Conservation (phyloP, 2,888 invertebrate species). For the Sinopyrophorus schimmeli region DNA sequence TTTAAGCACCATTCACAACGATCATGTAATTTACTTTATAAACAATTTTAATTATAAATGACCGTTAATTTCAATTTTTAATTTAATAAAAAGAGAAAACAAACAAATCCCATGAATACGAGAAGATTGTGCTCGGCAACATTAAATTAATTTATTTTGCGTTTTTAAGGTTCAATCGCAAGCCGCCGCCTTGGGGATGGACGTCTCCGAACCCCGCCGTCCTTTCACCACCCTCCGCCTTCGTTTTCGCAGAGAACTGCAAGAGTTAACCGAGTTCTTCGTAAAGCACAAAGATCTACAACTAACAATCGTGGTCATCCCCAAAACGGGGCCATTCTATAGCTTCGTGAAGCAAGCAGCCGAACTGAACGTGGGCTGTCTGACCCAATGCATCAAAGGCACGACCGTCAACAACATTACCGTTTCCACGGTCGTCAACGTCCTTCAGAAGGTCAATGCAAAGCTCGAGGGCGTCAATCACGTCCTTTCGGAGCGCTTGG, state of each 20-base stretch:
- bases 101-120: no score
- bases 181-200: constrained; percentile 41
- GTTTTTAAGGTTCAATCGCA: no score
- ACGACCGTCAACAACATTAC: not conserved
- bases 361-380: constrained; percentile 67
- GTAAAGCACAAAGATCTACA: constrained; percentile 46
- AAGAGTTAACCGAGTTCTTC: constrained; percentile 23
- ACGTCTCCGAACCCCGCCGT: constrained; percentile 33
- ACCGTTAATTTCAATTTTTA: no score
- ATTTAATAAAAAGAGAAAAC: no score
- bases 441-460: constrained; percentile 76
- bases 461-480: constrained; percentile 85
- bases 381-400: constrained; percentile 74
- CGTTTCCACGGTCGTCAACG: constrained; percentile 67
- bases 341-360: constrained; percentile 55
- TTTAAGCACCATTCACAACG: no score
- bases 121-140: no score
- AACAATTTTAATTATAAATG: no score
- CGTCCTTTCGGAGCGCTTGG: constrained; percentile 53
- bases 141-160: no score
- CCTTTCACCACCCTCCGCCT: not conserved
- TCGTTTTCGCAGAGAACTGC: not conserved
- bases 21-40: no score
- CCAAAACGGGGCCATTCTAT: constrained; percentile 49
- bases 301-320: constrained; percentile 67